Conservation (phyloP, 2,797 vertebrate genomes). For the Mormyrops boulengeri region DNA sequence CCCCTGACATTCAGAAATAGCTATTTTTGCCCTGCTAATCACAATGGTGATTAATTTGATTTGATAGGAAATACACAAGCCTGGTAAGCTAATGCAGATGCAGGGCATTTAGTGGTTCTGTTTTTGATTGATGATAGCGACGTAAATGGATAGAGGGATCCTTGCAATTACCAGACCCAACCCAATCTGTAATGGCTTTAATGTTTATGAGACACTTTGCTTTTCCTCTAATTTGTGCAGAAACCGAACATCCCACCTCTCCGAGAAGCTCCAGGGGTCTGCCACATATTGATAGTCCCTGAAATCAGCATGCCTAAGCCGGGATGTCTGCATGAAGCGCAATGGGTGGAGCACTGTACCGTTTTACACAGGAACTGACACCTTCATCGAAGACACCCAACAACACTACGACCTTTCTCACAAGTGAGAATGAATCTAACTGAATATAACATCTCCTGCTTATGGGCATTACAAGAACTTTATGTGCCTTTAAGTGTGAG, state of each 20-base stretch:
- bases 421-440: neutral
- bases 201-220: neutral
- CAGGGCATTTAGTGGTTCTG: neutral
- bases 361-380: neutral
- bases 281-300: neutral
- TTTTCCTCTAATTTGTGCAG: neutral
- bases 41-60: neutral
- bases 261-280: neutral
- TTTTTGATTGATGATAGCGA: neutral
- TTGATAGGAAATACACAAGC: neutral
- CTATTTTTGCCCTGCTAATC: neutral
- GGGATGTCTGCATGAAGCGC: neutral
- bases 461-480: neutral
- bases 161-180: neutral
- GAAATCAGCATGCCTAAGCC: neutral
- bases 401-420: neutral
- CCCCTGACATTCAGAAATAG: neutral
- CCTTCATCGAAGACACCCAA: neutral
- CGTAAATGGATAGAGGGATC: neutral
- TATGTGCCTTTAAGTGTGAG: neutral
- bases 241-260: neutral
- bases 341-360: neutral
- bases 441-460: neutral
- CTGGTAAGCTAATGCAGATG: neutral
- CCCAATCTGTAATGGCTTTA: neutral